Conservation (phyloP, 2,888 invertebrate genomes). For the Cheilosia soror region DNA sequence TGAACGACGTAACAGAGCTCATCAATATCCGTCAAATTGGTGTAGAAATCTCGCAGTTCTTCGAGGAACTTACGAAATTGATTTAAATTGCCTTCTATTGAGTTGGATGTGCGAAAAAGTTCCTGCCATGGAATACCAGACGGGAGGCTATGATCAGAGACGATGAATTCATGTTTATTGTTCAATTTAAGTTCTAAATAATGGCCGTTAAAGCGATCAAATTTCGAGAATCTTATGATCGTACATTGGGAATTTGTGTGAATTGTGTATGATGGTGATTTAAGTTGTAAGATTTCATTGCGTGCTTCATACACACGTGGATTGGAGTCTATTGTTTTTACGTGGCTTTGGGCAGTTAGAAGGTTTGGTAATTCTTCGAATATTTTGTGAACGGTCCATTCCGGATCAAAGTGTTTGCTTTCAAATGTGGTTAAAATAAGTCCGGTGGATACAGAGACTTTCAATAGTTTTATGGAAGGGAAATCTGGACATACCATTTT, state of each 20-base stretch:
- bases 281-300: conserved; percentile 78
- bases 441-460: conserved; percentile 76
- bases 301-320: not conserved
- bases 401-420: conserved; percentile 46
- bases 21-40: conserved; percentile 80
- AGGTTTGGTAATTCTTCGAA: conserved; percentile 76
- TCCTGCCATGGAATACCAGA: conserved; percentile 77
- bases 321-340: not conserved
- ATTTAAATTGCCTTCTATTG: conserved; percentile 72
- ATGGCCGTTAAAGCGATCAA: conserved; percentile 79
- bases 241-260: conserved; percentile 77
- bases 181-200: conserved; percentile 78
- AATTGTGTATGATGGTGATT: conserved; percentile 78
- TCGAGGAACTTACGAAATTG: conserved; percentile 79
- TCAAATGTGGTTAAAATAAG: conserved; percentile 74
- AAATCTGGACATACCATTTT: conserved; percentile 78
- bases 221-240: conserved; percentile 78
- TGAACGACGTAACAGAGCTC: conserved; percentile 82
- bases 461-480: conserved; percentile 76
- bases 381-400: conserved; percentile 77
- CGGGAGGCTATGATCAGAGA: conserved; percentile 81
- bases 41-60: conserved; percentile 81
- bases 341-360: conserved; percentile 13
- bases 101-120: conserved; percentile 75
- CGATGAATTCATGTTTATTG: conserved; percentile 23